Conservation (phyloP, 2,797 vertebrate species). For the Holocentrus rufus region DNA sequence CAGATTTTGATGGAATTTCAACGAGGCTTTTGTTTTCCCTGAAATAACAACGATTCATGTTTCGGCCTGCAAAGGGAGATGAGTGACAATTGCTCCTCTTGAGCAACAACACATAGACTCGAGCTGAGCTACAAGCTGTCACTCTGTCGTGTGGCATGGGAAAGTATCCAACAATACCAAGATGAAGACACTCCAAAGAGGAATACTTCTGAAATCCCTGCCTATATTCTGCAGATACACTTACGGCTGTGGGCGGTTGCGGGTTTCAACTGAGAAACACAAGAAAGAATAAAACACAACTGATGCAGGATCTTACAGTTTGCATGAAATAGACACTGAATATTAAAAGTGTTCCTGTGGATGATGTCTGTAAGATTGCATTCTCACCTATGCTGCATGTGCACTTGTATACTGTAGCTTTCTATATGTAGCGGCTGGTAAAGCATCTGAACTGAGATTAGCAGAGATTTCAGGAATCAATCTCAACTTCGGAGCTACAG, state of each 20-base stretch:
- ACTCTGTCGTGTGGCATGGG: slow-evolving; percentile 66
- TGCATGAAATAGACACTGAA: slow-evolving; percentile 32
- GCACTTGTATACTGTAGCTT: background rate
- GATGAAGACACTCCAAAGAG: slow-evolving; percentile 42
- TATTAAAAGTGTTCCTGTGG: slow-evolving; percentile 21
- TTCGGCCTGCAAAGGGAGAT: slow-evolving; percentile 62
- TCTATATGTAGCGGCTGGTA: background rate
- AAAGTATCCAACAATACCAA: slow-evolving; percentile 45
- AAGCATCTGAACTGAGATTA: slow-evolving; percentile 18
- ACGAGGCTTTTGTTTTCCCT: slow-evolving; percentile 52
- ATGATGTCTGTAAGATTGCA: slow-evolving; percentile 13
- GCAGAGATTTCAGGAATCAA: slow-evolving; percentile 23
- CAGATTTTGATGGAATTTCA: slow-evolving; percentile 64
- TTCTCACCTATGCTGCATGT: slow-evolving; percentile 9
- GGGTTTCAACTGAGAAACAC: slow-evolving; percentile 5
- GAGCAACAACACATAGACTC: slow-evolving; percentile 69
- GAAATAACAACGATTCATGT: slow-evolving; percentile 73
- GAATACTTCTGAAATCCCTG: slow-evolving; percentile 35
- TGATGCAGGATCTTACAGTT: slow-evolving; percentile 39
- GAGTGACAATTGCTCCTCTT: slow-evolving; percentile 70
- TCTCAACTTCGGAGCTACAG: background rate
- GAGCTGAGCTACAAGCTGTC: slow-evolving; percentile 66
- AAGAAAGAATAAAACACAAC: slow-evolving; percentile 37
- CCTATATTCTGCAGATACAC: slow-evolving; percentile 16
- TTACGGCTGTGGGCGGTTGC: background rate